These are phyloP conservation scores for Typhlichthys subterraneus DNA, from an alignment of 2,797 vertebrate species.

Conservation along the genomic window DNA sequence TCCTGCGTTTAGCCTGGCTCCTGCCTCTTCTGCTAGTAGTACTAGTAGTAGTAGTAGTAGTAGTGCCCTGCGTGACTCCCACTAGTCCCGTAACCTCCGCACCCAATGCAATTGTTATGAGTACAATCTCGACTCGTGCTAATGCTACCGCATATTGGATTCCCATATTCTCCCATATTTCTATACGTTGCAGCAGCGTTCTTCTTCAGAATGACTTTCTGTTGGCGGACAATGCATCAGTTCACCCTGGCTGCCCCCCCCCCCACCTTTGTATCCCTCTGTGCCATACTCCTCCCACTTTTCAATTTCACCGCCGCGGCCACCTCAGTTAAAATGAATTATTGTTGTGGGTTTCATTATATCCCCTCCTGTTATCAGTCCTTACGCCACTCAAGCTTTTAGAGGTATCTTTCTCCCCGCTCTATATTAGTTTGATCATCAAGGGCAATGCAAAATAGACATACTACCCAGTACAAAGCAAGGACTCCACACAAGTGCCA, in stretches of 20 bases:
- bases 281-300: conserved; percentile 26
- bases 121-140: background rate
- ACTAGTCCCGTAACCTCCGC: background rate
- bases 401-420: conserved; percentile 53
- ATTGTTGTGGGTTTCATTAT: conserved; percentile 64
- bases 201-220: conserved; percentile 22
- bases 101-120: background rate
- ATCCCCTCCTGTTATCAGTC: conserved; percentile 53
- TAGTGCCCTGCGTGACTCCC: background rate
- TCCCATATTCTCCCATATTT: conserved; percentile 18
- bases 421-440: conserved; percentile 70
- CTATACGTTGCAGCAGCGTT: conserved; percentile 22
- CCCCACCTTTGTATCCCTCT: conserved; percentile 8
- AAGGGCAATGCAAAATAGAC: conserved; percentile 70
- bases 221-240: conserved; percentile 18
- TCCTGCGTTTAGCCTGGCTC: no score
- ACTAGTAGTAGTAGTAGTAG: background rate
- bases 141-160: conserved; percentile 5
- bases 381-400: conserved; percentile 56
- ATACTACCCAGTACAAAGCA: conserved; percentile 54
- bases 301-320: conserved; percentile 51
- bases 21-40: background rate
- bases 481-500: conserved; percentile 40
- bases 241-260: conserved; percentile 32
- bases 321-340: conserved; percentile 56